Evolutionary conservation across 2,888 invertebrate species (phyloP).

Genomic region (Dasysyrphus tricinctus): DNA sequence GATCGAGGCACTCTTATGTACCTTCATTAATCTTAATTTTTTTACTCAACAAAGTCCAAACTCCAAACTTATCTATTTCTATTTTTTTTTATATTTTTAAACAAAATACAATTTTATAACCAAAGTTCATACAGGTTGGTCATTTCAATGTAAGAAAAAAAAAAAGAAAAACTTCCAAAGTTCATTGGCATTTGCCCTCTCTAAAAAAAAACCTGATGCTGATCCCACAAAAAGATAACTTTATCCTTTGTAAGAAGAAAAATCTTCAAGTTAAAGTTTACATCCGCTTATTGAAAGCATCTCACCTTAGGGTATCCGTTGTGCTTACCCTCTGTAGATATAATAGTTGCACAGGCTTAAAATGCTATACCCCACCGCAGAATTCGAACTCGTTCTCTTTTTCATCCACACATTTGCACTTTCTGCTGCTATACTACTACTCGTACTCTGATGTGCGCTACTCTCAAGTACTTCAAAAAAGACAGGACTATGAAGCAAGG

Average conservation of each 20-base stretch:
- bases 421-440: slow-evolving; percentile 4
- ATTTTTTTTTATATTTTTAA: too few relatives aligned
- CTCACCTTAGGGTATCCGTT: slow-evolving; percentile 68
- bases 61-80: too few relatives aligned
- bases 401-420: slow-evolving; percentile 48
- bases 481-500: slow-evolving; percentile 48
- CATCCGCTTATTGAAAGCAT: slow-evolving; percentile 72
- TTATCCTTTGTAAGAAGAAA: slow-evolving; percentile 12
- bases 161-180: slow-evolving; percentile 4
- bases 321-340: slow-evolving; percentile 7
- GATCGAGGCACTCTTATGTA: too few relatives aligned
- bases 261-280: slow-evolving; percentile 67
- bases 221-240: slow-evolving; percentile 58
- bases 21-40: too few relatives aligned
- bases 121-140: slow-evolving; percentile 38
- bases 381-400: slow-evolving; percentile 29
- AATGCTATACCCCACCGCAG: slow-evolving; percentile 51
- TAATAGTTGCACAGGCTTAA: slow-evolving; percentile 31
- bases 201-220: slow-evolving; percentile 42
- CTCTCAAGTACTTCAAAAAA: slow-evolving; percentile 43
- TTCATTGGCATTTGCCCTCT: slow-evolving; percentile 60
- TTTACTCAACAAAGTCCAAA: too few relatives aligned
- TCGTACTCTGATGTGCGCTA: background rate
- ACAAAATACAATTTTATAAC: background rate
- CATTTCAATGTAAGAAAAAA: background rate